Conservation (phyloP, 2,888 invertebrate genomes). For the Lithophane leautieri region DNA sequence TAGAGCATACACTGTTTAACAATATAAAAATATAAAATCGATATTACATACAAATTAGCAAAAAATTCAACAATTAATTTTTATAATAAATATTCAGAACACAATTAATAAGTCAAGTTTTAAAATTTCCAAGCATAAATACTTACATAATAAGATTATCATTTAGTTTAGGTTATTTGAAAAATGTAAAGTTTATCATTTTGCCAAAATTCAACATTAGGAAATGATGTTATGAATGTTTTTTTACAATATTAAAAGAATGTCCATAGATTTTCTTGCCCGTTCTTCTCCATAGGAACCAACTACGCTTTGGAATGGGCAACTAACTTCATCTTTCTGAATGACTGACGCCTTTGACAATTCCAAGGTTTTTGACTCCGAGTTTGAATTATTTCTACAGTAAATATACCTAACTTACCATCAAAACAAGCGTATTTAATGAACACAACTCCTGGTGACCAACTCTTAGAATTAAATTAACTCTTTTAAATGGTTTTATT, state of each 20-base stretch:
- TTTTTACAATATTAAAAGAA: not conserved
- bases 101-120: no score
- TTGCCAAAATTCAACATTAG: no score
- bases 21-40: no score
- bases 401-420: constrained; percentile 89
- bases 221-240: no score
- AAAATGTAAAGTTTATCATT: no score
- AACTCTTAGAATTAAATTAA: constrained; percentile 90
- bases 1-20: no score
- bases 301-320: not conserved
- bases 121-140: no score
- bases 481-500: not conserved
- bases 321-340: not conserved
- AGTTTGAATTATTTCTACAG: not conserved
- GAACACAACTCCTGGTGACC: constrained; percentile 92
- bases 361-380: not conserved
- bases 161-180: no score
- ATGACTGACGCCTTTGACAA: not conserved
- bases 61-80: no score
- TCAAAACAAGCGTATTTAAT: constrained; percentile 94
- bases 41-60: no score
- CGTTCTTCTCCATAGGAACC: not conserved
- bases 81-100: no score
- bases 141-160: no score
- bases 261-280: not conserved